Evolutionary conservation across 2,888 invertebrate species (phyloP).

Genomic region (Yponomeuta evonymella): DNA sequence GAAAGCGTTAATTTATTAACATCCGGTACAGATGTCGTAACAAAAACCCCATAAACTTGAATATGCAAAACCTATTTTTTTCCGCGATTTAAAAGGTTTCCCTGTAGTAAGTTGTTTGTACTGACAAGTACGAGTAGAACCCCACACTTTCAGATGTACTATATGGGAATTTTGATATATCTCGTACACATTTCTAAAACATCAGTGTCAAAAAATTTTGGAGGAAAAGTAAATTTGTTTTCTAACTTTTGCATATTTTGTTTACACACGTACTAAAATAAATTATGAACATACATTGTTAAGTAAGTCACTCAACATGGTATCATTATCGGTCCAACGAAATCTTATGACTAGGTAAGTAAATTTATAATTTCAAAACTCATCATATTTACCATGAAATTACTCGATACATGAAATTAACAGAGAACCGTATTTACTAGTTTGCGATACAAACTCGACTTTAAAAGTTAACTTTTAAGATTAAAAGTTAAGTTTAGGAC

Average conservation of each 20-base stretch:
- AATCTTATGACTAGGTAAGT: slow-evolving; percentile 72
- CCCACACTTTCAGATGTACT: too few relatives aligned
- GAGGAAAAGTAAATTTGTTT: neutral
- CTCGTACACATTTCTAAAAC: neutral
- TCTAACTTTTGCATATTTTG: neutral
- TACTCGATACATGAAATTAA: neutral
- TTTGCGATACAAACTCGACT: neutral
- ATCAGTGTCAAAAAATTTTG: neutral
- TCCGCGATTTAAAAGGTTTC: too few relatives aligned
- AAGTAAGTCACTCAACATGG: neutral
- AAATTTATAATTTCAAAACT: slow-evolving; percentile 37
- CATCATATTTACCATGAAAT: neutral
- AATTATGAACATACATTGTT: neutral
- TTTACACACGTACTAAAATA: neutral
- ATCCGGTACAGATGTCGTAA: too few relatives aligned
- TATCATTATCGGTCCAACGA: slow-evolving; percentile 39
- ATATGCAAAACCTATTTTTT: too few relatives aligned
- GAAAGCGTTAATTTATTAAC: too few relatives aligned
- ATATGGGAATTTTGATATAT: too few relatives aligned
- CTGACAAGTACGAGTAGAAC: too few relatives aligned
- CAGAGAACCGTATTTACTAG: neutral
- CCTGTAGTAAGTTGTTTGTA: too few relatives aligned
- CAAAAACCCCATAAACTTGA: too few relatives aligned
- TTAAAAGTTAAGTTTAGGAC: neutral
- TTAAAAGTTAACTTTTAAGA: neutral